phyloP scores from a whole-genome alignment of 64 coral and sea anemone species.

The Stichodactyla helianthus region DNA sequence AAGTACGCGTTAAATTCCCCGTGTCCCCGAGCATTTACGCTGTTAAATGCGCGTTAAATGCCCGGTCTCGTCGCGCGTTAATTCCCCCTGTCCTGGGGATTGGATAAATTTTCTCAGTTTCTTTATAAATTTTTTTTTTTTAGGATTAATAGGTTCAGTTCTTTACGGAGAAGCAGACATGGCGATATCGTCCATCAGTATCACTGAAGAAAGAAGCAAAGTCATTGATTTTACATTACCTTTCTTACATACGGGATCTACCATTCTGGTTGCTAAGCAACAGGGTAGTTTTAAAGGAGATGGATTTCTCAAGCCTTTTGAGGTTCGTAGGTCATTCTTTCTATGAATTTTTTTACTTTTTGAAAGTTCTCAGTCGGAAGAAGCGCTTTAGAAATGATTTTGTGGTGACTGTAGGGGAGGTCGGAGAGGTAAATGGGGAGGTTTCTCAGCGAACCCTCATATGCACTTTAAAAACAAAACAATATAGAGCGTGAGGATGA shows the following conservation, averaged over 20 bases:
- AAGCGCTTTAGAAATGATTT: not conserved
- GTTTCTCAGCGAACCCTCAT: too few species aligned
- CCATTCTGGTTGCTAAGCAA: slow-evolving; percentile 47
- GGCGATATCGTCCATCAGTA: slow-evolving; percentile 61
- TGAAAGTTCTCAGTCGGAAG: not conserved
- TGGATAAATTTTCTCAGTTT: too few species aligned
- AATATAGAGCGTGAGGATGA: too few species aligned
- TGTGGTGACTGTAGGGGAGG: too few species aligned
- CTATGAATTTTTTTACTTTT: not conserved
- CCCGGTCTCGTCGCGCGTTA: not conserved
- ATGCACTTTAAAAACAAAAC: too few species aligned
- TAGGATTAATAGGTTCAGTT: slow-evolving; percentile 64
- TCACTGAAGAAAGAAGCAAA: slow-evolving; percentile 54
- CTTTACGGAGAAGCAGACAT: slow-evolving; percentile 50
- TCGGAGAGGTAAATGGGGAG: too few species aligned
- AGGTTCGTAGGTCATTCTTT: not conserved
- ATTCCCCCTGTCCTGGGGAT: too few species aligned
- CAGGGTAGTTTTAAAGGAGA: slow-evolving; percentile 39
- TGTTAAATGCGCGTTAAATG: not conserved
- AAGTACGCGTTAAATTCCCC: too few species aligned
- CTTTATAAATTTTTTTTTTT: not conserved
- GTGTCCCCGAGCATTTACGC: too few species aligned
- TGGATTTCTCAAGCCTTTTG: slow-evolving; percentile 59
- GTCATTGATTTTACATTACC: slow-evolving; percentile 55
- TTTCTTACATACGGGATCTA: slow-evolving; percentile 53